Conservation (phyloP, 2,888 invertebrate genomes). For the Therioaphis trifolii region DNA sequence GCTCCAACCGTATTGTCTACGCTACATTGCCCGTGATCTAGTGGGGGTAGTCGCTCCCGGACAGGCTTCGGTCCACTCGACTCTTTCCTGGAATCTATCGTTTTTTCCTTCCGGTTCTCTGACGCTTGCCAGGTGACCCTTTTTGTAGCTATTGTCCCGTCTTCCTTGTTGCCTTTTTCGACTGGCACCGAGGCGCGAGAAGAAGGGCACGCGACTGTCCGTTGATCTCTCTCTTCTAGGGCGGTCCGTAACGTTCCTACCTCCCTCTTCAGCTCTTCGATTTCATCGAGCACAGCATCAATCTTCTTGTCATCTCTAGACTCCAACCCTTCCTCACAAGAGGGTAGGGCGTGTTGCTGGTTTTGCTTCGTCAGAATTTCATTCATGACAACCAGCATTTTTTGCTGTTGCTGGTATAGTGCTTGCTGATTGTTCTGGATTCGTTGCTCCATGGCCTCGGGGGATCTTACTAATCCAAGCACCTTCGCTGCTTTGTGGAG, state of each 20-base stretch:
- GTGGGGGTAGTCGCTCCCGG: too few relatives aligned
- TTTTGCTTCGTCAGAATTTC: background rate
- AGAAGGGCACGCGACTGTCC: background rate
- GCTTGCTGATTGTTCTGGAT: background rate
- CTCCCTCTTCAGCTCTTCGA: slow-evolving; percentile 14
- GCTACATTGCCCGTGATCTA: too few relatives aligned
- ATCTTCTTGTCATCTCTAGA: background rate
- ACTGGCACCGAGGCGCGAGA: background rate
- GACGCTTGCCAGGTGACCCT: background rate
- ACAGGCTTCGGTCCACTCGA: too few relatives aligned
- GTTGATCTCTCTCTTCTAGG: slow-evolving; percentile 2
- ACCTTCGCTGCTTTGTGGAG: background rate
- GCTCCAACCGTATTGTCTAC: too few relatives aligned
- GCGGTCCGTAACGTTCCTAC: slow-evolving; percentile 24
- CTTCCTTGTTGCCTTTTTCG: background rate
- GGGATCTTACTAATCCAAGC: background rate
- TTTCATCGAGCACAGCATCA: slow-evolving; percentile 1
- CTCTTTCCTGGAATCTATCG: too few relatives aligned
- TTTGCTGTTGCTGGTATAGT: slow-evolving; percentile 22
- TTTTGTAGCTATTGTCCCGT: background rate
- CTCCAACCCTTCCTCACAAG: background rate
- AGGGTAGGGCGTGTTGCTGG: background rate
- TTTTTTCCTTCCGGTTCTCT: background rate
- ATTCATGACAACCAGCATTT: slow-evolving; percentile 12
- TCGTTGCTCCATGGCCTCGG: background rate